phyloP scores from a whole-genome alignment of 2,113 vertebrate species.

The Casuarius casuarius region DNA sequence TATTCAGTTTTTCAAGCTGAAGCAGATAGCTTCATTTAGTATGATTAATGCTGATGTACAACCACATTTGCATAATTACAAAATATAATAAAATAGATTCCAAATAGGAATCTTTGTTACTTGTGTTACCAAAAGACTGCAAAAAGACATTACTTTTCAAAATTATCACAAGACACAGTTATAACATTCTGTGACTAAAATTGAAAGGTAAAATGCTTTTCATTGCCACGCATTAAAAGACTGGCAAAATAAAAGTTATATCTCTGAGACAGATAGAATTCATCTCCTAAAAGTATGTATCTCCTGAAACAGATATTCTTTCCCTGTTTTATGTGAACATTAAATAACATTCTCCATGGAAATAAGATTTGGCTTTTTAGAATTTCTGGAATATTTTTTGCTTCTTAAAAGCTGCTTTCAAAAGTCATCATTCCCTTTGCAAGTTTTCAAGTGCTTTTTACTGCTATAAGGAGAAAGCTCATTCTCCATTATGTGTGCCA shows the following conservation, averaged over 20 bases:
- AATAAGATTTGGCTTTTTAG: conserved; percentile 9
- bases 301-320: conserved; percentile 33
- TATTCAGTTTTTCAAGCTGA: conserved; percentile 67
- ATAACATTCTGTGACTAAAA: conserved; percentile 32
- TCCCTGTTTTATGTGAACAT: conserved; percentile 1
- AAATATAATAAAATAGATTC: conserved; percentile 69
- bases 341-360: conserved; percentile 5
- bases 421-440: neutral
- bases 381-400: neutral
- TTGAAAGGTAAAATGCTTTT: conserved; percentile 17
- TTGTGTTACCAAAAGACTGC: neutral
- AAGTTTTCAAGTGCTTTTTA: neutral
- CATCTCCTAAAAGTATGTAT: neutral
- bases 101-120: conserved; percentile 17
- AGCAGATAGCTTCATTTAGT: conserved; percentile 61
- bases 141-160: neutral
- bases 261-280: neutral
- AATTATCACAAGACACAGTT: neutral
- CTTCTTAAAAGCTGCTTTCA: neutral
- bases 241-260: neutral
- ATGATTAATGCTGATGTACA: conserved; percentile 72
- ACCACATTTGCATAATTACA: conserved; percentile 74
- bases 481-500: neutral
- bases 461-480: neutral
- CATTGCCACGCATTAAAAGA: neutral